Evolutionary conservation across 2,797 vertebrate species (phyloP), one percentile per base, ranked within the genome.

Genomic region (Lacerta agilis): DNA sequence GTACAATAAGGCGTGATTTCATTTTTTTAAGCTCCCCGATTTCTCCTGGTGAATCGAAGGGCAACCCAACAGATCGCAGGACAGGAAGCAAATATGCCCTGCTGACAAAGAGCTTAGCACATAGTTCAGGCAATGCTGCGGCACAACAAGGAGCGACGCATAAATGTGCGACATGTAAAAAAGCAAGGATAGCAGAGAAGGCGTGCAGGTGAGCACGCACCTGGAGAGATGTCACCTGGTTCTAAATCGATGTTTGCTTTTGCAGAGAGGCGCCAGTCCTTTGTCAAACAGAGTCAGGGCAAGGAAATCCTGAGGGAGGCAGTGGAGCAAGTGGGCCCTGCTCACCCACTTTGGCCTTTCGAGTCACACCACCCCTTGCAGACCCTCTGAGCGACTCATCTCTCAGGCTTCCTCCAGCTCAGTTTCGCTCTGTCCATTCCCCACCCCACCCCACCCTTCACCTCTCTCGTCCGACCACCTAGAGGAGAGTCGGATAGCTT

Each of bases 341-440:
- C 61, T 23, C 9, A 41, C 38, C 4, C 71, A 4, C 27, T 85
- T 76, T 58, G 25, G 20, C 36, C 25, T 66, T 75, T 20, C 38
- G 33, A 25, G 45, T 43, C 27, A 25, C 45, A 29, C 8, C 6
- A 88, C 86, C 87, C 85, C 85, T 88, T 49, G 5, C 61, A 67
- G 58, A 76, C 69, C 13, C 69, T 78, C 20, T 23, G 73, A 83
- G 33, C 20, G 38, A 69, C 73, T 83, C 33, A n/a, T 58, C 82
- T 83, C 61, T 89, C 76, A 66, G 86, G 86, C 90, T 82, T 11
- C 90, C 87, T 86, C 82, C 83, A 90, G 87, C 90, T 92, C 45
- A 1, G 27, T 82, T 89, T 86, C 20, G 58, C 83, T 89, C 92
- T 18, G 41, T 55, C 49, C 49, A 55, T 38, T 55, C 36, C 61